Evolutionary conservation across 2,888 invertebrate genomes (phyloP).

Genomic region (Oscheius sp.): DNA sequence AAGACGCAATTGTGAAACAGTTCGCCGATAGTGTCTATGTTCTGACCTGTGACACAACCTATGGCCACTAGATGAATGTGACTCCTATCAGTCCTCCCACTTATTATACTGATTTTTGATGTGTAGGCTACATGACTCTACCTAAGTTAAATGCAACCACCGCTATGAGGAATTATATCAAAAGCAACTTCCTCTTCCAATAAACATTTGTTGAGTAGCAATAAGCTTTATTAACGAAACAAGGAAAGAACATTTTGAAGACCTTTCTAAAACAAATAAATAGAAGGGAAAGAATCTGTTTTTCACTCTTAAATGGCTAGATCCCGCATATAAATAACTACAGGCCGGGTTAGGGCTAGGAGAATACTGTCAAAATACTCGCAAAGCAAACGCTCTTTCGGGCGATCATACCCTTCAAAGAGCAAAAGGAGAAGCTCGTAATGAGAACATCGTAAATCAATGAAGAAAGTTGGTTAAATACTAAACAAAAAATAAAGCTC

Average conservation of each 20-base stretch:
- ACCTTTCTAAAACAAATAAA: constrained; percentile 1
- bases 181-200: no score
- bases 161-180: no score
- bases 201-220: no score
- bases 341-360: constrained; percentile 3
- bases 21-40: no score
- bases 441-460: constrained; percentile 7
- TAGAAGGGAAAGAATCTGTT: no score
- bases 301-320: neutral
- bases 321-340: constrained; percentile 10
- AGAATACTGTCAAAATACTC: constrained; percentile 20
- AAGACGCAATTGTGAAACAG: no score
- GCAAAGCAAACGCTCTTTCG: constrained; percentile 14
- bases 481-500: constrained; percentile 15
- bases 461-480: constrained; percentile 1
- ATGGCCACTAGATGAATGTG: no score
- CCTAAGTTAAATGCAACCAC: no score
- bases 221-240: constrained; percentile 17
- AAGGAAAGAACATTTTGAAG: neutral
- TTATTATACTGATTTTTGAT: no score
- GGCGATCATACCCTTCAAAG: constrained; percentile 11
- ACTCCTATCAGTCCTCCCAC: no score
- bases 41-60: no score
- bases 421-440: constrained; percentile 23
- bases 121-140: no score